phyloP scores from a whole-genome alignment of 2,113 vertebrate species.

The Macquaria ambigua region DNA sequence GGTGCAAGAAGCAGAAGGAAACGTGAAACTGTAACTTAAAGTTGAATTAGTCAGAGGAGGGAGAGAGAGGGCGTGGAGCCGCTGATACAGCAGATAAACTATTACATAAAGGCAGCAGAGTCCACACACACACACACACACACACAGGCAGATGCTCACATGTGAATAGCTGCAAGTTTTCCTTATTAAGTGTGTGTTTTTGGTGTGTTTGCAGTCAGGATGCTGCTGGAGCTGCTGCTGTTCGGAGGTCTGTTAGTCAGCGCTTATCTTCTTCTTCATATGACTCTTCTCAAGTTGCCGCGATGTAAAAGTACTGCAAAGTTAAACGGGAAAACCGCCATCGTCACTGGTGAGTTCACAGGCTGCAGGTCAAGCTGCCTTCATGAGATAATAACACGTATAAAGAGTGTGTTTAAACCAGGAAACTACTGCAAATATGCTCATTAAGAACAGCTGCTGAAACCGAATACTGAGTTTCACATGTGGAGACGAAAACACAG shows the following conservation, averaged over 20 bases:
- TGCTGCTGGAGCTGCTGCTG: slow-evolving; percentile 35
- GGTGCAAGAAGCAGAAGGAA: no score
- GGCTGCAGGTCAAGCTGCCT: background rate
- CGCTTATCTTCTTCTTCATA: slow-evolving; percentile 27
- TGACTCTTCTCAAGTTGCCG: slow-evolving; percentile 42
- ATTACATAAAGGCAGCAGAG: background rate
- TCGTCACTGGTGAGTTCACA: slow-evolving; percentile 65
- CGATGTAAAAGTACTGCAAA: slow-evolving; percentile 39
- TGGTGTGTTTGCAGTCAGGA: background rate
- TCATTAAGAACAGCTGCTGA: no score
- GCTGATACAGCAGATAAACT: background rate
- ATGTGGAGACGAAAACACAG: no score
- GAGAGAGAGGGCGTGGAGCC: background rate
- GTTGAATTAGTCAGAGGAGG: background rate
- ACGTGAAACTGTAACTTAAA: no score
- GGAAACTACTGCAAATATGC: background rate
- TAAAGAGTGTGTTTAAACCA: background rate
- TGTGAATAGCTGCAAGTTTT: background rate
- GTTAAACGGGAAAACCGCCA: slow-evolving; percentile 58
- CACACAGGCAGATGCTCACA: background rate
- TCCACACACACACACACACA: background rate
- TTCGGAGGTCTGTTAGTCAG: background rate
- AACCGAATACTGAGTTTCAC: no score
- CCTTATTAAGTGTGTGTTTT: fast-evolving
- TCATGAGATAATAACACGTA: no score